A percentile compares a stretch with the other conserved stretches of the same genome.
Conservation (phyloP, 2,888 invertebrate genomes). For the Melipona beecheii region DNA sequence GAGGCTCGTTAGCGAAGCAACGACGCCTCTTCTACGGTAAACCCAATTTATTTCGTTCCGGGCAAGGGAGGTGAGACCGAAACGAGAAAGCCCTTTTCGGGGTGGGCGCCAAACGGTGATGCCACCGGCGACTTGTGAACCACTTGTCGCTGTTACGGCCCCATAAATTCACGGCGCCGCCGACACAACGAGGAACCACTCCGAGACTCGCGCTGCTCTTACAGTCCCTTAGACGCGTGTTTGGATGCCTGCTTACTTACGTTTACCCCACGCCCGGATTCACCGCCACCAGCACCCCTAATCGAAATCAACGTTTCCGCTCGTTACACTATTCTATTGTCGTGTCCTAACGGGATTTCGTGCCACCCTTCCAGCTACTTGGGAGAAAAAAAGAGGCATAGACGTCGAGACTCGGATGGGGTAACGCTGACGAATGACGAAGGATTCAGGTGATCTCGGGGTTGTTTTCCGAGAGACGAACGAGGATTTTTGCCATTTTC, state of each 20-base stretch:
- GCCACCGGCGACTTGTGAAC: slow-evolving; percentile 87
- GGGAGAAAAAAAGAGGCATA: slow-evolving; percentile 1
- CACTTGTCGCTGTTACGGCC: slow-evolving; percentile 88
- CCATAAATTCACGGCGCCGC: slow-evolving; percentile 85
- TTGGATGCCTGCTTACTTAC: slow-evolving; percentile 76
- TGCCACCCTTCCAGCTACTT: slow-evolving; percentile 3
- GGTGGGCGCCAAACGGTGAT: slow-evolving; percentile 86
- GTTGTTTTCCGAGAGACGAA: background rate
- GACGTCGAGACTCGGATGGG: background rate
- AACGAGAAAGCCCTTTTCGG: slow-evolving; percentile 79
- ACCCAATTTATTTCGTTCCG: slow-evolving; percentile 83
- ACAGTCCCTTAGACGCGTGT: slow-evolving; percentile 74
- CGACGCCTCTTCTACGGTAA: slow-evolving; percentile 75
- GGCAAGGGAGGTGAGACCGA: slow-evolving; percentile 77
- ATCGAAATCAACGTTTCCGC: slow-evolving; percentile 68
- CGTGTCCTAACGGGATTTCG: slow-evolving; percentile 53
- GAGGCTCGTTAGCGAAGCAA: slow-evolving; percentile 56
- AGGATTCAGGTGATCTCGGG: background rate
- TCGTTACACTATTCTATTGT: slow-evolving; percentile 58
- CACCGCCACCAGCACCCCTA: slow-evolving; percentile 56
- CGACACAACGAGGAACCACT: slow-evolving; percentile 68
- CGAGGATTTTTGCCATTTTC: background rate
- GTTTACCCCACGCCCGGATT: slow-evolving; percentile 62
- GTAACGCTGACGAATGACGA: background rate
- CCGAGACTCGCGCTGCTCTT: slow-evolving; percentile 55